phyloP scores from a whole-genome alignment of 2,797 vertebrate species.

The Chiroxiphia lanceolata region DNA sequence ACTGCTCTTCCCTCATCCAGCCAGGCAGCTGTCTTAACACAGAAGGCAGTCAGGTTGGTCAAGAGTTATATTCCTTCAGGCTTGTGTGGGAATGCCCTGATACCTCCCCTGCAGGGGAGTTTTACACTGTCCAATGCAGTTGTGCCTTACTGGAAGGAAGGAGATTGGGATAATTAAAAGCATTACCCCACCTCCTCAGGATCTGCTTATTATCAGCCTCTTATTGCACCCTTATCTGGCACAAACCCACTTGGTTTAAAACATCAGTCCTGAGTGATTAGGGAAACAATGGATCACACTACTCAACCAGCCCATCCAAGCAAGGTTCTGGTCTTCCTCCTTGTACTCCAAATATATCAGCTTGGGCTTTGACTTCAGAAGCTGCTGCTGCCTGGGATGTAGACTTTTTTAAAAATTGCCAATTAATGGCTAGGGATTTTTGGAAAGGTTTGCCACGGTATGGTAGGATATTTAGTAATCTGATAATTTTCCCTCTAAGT shows the following conservation, averaged over 20 bases:
- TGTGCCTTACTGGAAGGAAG: neutral
- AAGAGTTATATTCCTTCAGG: neutral
- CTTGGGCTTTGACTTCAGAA: neutral
- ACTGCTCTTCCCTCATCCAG: neutral
- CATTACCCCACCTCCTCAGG: neutral
- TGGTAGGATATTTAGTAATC: neutral
- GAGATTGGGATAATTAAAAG: neutral
- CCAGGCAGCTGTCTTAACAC: too few relatives aligned
- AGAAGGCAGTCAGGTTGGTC: neutral
- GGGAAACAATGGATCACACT: neutral
- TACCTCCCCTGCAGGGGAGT: neutral
- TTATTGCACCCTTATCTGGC: neutral
- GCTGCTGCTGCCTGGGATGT: neutral
- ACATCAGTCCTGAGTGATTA: neutral
- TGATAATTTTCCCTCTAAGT: neutral
- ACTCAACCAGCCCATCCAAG: neutral
- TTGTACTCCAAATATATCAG: neutral
- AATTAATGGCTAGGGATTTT: neutral
- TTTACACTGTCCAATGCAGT: neutral
- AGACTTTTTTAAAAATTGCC: neutral
- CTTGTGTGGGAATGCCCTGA: neutral
- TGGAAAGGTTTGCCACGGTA: accelerated
- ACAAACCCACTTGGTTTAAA: neutral
- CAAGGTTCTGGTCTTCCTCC: neutral
- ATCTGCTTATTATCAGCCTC: neutral